Evolutionary conservation across 2,797 vertebrate genomes (phyloP).

Genomic region (Crocidura indochinensis): DNA sequence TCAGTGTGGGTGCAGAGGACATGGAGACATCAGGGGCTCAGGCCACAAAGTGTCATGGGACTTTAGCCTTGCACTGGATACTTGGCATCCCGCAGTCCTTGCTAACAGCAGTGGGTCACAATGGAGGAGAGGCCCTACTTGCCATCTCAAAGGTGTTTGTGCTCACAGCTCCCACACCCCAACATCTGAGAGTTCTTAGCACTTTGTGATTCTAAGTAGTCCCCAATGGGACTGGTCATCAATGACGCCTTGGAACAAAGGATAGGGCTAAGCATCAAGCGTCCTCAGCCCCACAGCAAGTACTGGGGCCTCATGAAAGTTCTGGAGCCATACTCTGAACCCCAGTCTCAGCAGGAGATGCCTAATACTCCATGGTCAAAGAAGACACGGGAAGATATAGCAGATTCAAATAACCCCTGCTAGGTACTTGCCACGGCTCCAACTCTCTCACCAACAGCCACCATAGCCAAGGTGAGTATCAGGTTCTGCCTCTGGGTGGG

Average conservation of each 20-base stretch:
- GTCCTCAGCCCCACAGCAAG: background rate
- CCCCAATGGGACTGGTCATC: background rate
- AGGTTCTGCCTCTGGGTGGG: background rate
- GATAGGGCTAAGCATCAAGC: background rate
- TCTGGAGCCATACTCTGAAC: background rate
- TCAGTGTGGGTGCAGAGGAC: background rate
- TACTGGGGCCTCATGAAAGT: background rate
- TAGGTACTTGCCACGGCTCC: background rate
- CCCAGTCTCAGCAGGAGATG: background rate
- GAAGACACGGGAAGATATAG: background rate
- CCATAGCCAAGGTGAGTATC: background rate
- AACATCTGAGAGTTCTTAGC: background rate
- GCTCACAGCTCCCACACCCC: background rate
- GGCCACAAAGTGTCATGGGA: background rate
- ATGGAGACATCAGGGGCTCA: background rate
- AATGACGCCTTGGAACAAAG: too few relatives aligned
- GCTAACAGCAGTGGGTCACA: background rate
- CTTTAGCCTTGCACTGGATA: background rate
- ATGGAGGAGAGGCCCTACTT: background rate
- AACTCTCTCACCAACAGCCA: too few relatives aligned
- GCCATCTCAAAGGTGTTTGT: background rate
- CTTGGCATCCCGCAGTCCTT: background rate
- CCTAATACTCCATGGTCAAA: background rate
- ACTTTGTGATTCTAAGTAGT: background rate
- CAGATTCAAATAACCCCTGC: background rate